A percentile compares a stretch with the other conserved stretches of the same genome.
Evolutionary conservation across 2,888 invertebrate genomes (phyloP).

Genomic region (Notocelia uddmanniana): DNA sequence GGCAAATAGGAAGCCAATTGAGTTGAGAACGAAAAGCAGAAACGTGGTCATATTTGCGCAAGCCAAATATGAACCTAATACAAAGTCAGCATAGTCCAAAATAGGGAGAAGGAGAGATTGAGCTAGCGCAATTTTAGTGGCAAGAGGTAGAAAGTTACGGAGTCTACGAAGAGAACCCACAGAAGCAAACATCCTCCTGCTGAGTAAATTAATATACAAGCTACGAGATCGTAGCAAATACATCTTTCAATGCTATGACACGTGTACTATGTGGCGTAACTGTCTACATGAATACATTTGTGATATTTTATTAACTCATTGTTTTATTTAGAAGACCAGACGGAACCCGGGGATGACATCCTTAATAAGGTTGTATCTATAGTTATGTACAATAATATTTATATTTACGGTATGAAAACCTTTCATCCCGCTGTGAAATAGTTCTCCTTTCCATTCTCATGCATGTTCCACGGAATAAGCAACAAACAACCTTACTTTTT

Average conservation of each 20-base stretch:
- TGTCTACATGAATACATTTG: background rate
- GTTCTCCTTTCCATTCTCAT: slow-evolving; percentile 73
- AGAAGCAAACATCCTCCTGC: no score
- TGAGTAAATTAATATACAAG: background rate
- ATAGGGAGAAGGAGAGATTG: no score
- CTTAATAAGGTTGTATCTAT: slow-evolving; percentile 63
- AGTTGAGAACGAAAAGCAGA: no score
- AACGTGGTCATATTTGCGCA: no score
- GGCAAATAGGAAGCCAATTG: no score
- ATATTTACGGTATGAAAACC: slow-evolving; percentile 77
- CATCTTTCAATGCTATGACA: background rate
- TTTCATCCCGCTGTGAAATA: slow-evolving; percentile 74
- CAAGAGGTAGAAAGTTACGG: no score
- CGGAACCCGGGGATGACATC: slow-evolving; percentile 62
- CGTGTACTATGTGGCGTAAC: slow-evolving; percentile 4
- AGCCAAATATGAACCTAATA: no score
- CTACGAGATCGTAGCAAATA: background rate
- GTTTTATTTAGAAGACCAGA: background rate
- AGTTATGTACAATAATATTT: slow-evolving; percentile 66
- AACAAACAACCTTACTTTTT: slow-evolving; percentile 82
- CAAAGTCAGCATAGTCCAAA: no score
- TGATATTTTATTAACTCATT: no score
- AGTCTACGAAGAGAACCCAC: no score
- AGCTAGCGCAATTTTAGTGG: no score
- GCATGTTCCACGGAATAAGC: slow-evolving; percentile 73